Base-by-base conservation (phyloP, 1,140 invertebrate species). In the Laupala kohalensis region DNA sequence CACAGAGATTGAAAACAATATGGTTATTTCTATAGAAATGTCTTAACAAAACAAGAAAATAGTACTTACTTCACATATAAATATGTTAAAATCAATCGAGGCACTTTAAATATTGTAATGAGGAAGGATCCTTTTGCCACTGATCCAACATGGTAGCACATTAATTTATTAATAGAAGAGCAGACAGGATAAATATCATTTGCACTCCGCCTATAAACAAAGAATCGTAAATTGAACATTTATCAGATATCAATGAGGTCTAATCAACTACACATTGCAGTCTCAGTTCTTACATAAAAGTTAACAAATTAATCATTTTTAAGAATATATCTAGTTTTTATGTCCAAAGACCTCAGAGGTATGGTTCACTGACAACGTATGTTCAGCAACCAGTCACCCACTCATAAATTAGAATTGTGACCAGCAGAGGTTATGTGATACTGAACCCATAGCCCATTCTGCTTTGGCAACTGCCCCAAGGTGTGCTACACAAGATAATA, bases 61-160 rank as follows among this genome's bases (percentile, higher is more conserved):
- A 27, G 6, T 27, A 70, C 87, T 87, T 86, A 96, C 93, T 92
- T 94, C 75, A 89, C 85, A 77, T 94, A 86, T 30, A 95, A 77
- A 81, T 92, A 95, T 67, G 89, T 90, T 63, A 96, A 82, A 74
- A 96, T 92, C n/a, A 94, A 82, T 70, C 94, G 83, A 5, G 94
- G 94, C 62, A 97, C 82, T 82, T 96, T 96, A 75, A 97, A 93
- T 25, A 96, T 78, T 0, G 93, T 95, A 72, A 97, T 96, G 25
- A 97, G 81, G 69, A 97, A 87, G 1, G 94, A 94, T 13, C 95
- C 95, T 78, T 95, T 89, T 0, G 94, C 95, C 0, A 95, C 90
- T 2, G 94, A 95, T 15, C 95, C 95, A 74, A 96, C 80, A 81
- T 97, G 94, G 78, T 95, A 96, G 74, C 91, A 89, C 1, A 95